phyloP scores from a whole-genome alignment of 2,113 vertebrate species.

The Trochalopteron elliotii region DNA sequence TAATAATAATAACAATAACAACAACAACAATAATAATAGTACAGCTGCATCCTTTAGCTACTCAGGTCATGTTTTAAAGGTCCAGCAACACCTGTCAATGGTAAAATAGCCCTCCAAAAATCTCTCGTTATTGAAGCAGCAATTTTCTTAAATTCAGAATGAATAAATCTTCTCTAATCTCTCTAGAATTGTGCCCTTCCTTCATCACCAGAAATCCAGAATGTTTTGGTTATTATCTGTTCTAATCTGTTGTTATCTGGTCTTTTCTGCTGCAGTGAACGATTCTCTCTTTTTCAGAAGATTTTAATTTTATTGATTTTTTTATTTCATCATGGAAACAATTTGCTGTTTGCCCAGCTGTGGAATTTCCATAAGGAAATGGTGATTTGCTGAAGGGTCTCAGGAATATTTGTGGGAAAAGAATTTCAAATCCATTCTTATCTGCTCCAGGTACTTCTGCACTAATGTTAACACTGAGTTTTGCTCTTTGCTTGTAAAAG shows the following conservation, averaged over 20 bases:
- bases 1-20: too few species aligned
- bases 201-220: neutral
- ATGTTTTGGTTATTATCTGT: neutral
- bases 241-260: neutral
- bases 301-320: conserved; percentile 4
- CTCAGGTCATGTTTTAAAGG: neutral
- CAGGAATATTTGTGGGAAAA: neutral
- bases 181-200: neutral
- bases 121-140: neutral
- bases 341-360: neutral
- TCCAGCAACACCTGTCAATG: neutral
- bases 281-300: neutral
- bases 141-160: neutral
- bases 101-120: neutral
- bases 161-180: neutral
- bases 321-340: neutral
- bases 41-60: neutral
- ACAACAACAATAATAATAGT: too few species aligned
- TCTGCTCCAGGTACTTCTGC: neutral
- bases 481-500: neutral
- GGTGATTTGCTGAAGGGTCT: neutral
- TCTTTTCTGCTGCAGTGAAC: neutral
- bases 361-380: neutral
- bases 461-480: neutral
- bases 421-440: neutral